Percentiles rank a stretch among this genome's conserved stretches.
Conservation (phyloP, 2,113 vertebrate species). For the Tympanuchus pallidicinctus region DNA sequence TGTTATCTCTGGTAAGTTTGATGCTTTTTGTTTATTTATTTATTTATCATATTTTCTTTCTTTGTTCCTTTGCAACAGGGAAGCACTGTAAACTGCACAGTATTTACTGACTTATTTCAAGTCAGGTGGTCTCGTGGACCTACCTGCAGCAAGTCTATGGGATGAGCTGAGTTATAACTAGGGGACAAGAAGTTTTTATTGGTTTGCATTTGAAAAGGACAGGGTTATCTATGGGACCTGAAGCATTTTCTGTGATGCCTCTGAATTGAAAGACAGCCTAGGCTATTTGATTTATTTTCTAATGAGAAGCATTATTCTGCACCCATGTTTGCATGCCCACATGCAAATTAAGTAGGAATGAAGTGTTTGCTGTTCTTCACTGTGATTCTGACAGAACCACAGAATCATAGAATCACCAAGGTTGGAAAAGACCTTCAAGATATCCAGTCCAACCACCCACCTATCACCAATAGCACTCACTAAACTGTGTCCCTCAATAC, state of each 20-base stretch:
- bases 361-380: neutral
- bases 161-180: neutral
- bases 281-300: neutral
- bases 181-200: neutral
- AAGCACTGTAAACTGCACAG: neutral
- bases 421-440: too few relatives aligned
- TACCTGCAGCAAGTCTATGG: neutral
- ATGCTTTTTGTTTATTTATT: neutral
- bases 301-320: neutral
- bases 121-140: neutral
- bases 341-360: neutral
- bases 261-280: neutral
- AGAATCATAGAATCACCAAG: too few relatives aligned
- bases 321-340: neutral
- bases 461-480: too few relatives aligned
- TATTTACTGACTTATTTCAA: neutral
- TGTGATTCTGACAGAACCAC: too few relatives aligned
- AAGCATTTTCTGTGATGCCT: accelerated
- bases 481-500: too few relatives aligned
- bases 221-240: neutral
- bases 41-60: neutral
- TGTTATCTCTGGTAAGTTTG: neutral
- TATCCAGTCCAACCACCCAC: too few relatives aligned
- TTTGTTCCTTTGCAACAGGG: neutral
- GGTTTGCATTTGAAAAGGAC: neutral